Evolutionary conservation across 2,888 invertebrate genomes (phyloP), one percentile per base, ranked within the genome.

Genomic region (Cryptus viduatorius): DNA sequence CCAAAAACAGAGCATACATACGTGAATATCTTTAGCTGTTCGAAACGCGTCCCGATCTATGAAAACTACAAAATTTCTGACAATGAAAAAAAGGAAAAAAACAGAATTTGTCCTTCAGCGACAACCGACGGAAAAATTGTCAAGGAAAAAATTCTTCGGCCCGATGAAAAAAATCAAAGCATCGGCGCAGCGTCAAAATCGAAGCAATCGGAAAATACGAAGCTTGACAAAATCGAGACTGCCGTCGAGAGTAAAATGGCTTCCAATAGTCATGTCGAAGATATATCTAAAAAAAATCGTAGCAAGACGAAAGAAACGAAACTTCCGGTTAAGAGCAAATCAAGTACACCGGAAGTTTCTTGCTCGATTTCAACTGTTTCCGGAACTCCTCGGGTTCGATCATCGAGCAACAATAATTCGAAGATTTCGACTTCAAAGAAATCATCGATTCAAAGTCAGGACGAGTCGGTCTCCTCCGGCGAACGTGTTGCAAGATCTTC

Each of bases 1-100:
- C 8, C 29, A 1, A 77, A 75, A 72, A 37, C n/a, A n/a, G 84
- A 84, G 46, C 90, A 88, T 14, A 82, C 87, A n/a, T 91, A 91
- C 79, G 90, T 86, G 1, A 91, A 91, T 75, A 84, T 91, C 1
- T 91, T 91, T 59, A 87, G 88, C 4, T 84, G 79, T 4, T 67
- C 77, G 4, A 78, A 81, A 31, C 82, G 83, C 7, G 84, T 65
- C 4, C 91, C 91, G 31, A 87, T 91, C 80, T 91, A 91, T 64
- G 91, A 90, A 65, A 91, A 91, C 82, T 88, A 86, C 64, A 86
- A 84, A 16, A 64, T 85, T 0, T 29, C 50, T 1, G 80, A 78
- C 0, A 48, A 14, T 19, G 50, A 24, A 12, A 4, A 64, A 37
- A 19, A 16, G 2, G 65, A 76, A 0, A 14, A 1, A 4, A 50